Conservation (phyloP, 1,140 invertebrate species). For the Archivesica marissinica region DNA sequence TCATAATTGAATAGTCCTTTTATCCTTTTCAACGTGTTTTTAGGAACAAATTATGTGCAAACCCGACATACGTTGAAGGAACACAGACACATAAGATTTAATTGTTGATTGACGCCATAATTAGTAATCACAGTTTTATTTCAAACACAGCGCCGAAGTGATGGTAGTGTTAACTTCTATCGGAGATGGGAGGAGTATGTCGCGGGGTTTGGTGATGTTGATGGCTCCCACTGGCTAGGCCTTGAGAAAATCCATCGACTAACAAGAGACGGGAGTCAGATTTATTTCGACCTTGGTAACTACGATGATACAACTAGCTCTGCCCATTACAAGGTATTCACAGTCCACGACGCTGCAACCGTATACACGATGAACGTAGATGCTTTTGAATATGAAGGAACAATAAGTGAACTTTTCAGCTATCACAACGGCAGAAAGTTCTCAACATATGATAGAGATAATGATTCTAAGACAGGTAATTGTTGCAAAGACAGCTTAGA, state of each 20-base stretch:
- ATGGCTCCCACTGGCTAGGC: slow-evolving; percentile 42
- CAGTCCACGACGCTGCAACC: slow-evolving; percentile 31
- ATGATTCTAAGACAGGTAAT: neutral
- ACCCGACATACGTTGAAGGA: no score
- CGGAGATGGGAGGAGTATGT: slow-evolving; percentile 48
- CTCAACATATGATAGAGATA: slow-evolving; percentile 47
- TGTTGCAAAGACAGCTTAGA: neutral
- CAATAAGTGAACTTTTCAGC: slow-evolving; percentile 3
- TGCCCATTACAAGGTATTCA: slow-evolving; percentile 49
- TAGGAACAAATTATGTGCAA: no score
- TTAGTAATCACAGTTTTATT: no score
- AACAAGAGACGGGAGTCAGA: slow-evolving; percentile 13
- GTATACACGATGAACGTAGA: slow-evolving; percentile 44
- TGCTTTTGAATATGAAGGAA: slow-evolving; percentile 12
- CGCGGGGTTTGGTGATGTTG: slow-evolving; percentile 34
- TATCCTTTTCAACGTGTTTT: no score
- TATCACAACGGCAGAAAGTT: slow-evolving; percentile 50
- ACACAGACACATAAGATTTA: no score
- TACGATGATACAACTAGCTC: neutral
- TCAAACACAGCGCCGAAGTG: no score
- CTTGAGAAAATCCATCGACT: slow-evolving; percentile 51
- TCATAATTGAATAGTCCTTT: no score
- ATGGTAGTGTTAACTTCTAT: slow-evolving; percentile 50
- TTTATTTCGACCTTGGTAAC: slow-evolving; percentile 35
- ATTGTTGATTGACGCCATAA: no score